Evolutionary conservation across 23 tunicate species (phyloP), one percentile per base, ranked within the genome.

Genomic region (Trididemnum nubilum): DNA sequence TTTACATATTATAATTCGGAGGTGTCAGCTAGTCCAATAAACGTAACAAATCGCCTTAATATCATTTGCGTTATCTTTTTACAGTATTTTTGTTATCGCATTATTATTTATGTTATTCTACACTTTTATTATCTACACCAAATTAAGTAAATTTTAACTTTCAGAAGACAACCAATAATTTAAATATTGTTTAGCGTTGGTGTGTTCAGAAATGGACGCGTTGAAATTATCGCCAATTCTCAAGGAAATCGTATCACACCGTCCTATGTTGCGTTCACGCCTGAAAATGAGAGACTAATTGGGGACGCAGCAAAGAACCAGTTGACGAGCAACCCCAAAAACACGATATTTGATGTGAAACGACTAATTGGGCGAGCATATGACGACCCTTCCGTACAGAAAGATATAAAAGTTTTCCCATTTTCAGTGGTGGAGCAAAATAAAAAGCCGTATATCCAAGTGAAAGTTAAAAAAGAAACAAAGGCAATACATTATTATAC

Each of bases 291-390:
- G 34, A 24, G 87, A 58, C 76, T 83, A 35, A 83, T 83, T 26
- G 87, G 92, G 7, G 92, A 87, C 40, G 92, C 92, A 4, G 92
- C 92, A 26, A 87, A 87, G 69, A 87, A 87, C 40, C 92, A 87
- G 58, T 35, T 87, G 76, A 73, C 92, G n/a, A 33, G 71, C 34
- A 87, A 87, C 63, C 92, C 92, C 3, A 36, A 73, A 61, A 87
- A 87, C 34, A 87, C 92, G 3, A 65, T 87, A 0, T 87, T 87
- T 61, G 88, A 83, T 83, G 92, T 79, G 22, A 87, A 87, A 49
- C 76, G 92, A 0, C 35, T 87, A 30, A 83, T 87, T 24, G 92
- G 92, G 7, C 37, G 92, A 65, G 28, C 38, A 18, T 83, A 37
- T 33, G 67, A 52, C 19, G 92, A 87, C 83, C 51, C 82, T 24